Base-by-base conservation (phyloP, 1,140 invertebrate species). In the Cecropterus lyciades region DNA sequence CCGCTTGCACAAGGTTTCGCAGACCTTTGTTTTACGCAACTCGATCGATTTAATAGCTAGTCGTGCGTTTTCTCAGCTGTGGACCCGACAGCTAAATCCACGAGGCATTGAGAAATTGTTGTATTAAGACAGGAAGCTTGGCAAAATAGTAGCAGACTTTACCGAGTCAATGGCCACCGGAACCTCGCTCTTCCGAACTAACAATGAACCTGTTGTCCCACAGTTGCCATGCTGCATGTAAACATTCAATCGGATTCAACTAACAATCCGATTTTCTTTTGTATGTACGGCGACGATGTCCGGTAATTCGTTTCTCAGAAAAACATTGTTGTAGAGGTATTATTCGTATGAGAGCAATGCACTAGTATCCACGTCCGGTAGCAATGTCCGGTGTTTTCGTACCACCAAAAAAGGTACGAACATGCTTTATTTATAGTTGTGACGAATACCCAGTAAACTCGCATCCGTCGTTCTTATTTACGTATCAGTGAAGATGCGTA, bases 1-100 rank as follows among this genome's bases (percentile, higher is more conserved):
- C 82, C 85, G 86, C 89, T 92, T 92, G 87, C 87, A 89, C 89
- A 92, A 92, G 89, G 87, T 84, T 92, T 88, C 79, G 84, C 87
- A 91, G 89, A 92, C 89, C 89, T 92, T 92, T 92, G 89, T 92
- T 92, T 91, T 92, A 89, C 89, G 89, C 88, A 92, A 92, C 84
- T 72, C 75, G 80, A 91, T 92, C 87, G 84, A 85, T 89, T 87
- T 87, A 89, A 89, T 89, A 85, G 80, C 82, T 80, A 79, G 79
- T 85, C 84, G 83, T 85, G 77, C 81, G 80, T 89, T 87, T 85
- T 86, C 83, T 84, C 82, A 87, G 81, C 77, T 80, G 77, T 77
- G 73, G 70, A 77, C 75, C 72, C 70, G 75, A 74, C 76, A 79
- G 60, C 69, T 70, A 75, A 80, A 80, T 77, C 73, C 73, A 78